phyloP scores from a whole-genome alignment of 2,888 invertebrate genomes.

The Caenorhabditis zanzibari region DNA sequence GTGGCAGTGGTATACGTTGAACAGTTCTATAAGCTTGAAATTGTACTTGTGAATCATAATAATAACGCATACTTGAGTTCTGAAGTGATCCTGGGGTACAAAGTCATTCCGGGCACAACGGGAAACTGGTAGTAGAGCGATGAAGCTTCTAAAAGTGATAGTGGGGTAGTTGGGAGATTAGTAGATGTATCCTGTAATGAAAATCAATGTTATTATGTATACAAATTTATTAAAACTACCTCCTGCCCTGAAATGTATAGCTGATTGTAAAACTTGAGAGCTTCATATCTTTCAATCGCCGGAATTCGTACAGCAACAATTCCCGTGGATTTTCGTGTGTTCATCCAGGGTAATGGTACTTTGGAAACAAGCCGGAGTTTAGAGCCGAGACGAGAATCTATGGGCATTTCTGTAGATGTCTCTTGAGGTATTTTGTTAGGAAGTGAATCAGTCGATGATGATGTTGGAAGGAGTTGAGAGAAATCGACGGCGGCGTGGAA shows the following conservation, averaged over 20 bases:
- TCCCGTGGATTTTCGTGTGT: constrained; percentile 55
- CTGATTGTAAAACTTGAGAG: constrained; percentile 62
- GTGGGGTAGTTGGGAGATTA: not conserved
- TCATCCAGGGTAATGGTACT: constrained; percentile 71
- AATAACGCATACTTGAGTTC: constrained; percentile 42
- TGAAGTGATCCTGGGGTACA: constrained; percentile 71
- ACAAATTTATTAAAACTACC: not conserved
- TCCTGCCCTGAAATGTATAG: constrained; percentile 23
- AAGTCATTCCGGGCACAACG: constrained; percentile 69
- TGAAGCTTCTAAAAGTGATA: constrained; percentile 68
- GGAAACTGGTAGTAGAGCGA: constrained; percentile 74
- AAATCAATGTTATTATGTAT: too few species aligned
- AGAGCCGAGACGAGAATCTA: constrained; percentile 66
- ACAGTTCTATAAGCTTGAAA: not conserved
- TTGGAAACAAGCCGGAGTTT: constrained; percentile 61
- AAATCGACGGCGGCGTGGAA: constrained; percentile 60
- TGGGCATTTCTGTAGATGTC: constrained; percentile 43
- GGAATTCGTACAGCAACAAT: constrained; percentile 66
- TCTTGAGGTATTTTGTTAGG: not conserved
- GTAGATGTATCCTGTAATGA: constrained; percentile 25
- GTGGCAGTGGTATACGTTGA: constrained; percentile 52
- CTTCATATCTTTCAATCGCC: constrained; percentile 65
- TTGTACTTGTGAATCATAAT: not conserved
- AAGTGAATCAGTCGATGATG: not conserved
- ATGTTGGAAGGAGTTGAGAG: constrained; percentile 21